phyloP scores from a whole-genome alignment of 2,888 invertebrate genomes.

The Dryomyza anilis region DNA sequence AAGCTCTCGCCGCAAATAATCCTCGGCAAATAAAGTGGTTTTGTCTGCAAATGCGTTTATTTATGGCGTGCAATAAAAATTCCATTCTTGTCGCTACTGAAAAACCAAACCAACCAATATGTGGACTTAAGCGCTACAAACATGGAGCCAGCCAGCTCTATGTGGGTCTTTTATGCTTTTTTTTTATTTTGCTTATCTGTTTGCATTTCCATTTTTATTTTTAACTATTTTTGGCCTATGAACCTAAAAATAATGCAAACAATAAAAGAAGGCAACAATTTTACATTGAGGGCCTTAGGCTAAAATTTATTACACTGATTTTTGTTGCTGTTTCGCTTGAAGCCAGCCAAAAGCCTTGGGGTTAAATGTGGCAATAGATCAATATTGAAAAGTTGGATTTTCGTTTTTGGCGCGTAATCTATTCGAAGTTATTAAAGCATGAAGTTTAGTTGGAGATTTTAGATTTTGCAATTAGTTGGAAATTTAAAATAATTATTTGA shows the following conservation, averaged over 20 bases:
- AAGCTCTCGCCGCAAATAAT: background rate
- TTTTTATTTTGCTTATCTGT: background rate
- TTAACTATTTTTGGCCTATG: background rate
- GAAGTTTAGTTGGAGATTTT: no score
- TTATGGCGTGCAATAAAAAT: slow-evolving; percentile 43
- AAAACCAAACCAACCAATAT: slow-evolving; percentile 1
- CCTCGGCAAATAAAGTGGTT: background rate
- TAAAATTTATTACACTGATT: slow-evolving; percentile 11
- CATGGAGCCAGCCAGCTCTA: no score
- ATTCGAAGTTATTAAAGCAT: no score
- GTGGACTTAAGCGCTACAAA: no score
- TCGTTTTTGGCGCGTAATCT: background rate
- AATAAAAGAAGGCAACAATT: background rate
- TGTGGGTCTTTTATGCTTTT: slow-evolving; percentile 15
- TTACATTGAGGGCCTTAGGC: background rate
- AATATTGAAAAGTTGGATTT: background rate
- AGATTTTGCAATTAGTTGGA: no score
- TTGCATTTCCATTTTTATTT: background rate
- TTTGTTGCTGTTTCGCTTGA: no score
- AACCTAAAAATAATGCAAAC: background rate
- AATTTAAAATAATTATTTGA: no score
- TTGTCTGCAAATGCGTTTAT: slow-evolving; percentile 39
- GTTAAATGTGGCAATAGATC: slow-evolving; percentile 19
- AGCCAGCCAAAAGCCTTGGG: background rate
- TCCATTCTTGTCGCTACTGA: slow-evolving; percentile 26